Conservation (phyloP, 2,888 invertebrate species). For the Chaitophorus viminalis region DNA sequence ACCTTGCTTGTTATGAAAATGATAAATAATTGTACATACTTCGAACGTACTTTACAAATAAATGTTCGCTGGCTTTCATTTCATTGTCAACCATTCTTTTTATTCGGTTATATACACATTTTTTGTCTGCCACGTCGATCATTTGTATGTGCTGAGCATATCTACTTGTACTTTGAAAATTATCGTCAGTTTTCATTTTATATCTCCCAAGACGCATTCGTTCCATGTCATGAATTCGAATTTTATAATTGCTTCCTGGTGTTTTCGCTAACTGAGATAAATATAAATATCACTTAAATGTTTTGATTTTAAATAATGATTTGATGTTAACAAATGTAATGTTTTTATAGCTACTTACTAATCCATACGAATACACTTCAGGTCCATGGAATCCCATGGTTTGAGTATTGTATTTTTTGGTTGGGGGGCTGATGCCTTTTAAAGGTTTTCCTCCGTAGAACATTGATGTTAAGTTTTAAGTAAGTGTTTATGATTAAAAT, state of each 20-base stretch:
- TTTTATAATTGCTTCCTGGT: conserved; percentile 23
- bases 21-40: background rate
- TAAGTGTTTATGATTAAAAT: background rate
- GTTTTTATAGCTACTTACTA: background rate
- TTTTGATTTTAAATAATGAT: no score
- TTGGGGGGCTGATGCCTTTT: background rate
- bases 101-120: conserved; percentile 24
- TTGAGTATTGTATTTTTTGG: background rate
- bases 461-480: background rate
- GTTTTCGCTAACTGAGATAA: conserved; percentile 35
- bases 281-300: background rate
- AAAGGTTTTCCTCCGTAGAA: background rate
- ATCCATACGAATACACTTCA: background rate
- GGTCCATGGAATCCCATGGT: background rate
- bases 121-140: conserved; percentile 35
- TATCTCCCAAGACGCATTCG: background rate
- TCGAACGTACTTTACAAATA: conserved; percentile 27
- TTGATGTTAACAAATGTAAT: background rate
- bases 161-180: background rate
- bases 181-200: background rate
- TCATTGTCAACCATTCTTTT: conserved; percentile 49
- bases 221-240: conserved; percentile 28
- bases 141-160: conserved; percentile 18
- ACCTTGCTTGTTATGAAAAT: background rate
- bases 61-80: conserved; percentile 55